phyloP scores from a whole-genome alignment of 1,140 invertebrate genomes.

The Leptopilina boulardi region DNA sequence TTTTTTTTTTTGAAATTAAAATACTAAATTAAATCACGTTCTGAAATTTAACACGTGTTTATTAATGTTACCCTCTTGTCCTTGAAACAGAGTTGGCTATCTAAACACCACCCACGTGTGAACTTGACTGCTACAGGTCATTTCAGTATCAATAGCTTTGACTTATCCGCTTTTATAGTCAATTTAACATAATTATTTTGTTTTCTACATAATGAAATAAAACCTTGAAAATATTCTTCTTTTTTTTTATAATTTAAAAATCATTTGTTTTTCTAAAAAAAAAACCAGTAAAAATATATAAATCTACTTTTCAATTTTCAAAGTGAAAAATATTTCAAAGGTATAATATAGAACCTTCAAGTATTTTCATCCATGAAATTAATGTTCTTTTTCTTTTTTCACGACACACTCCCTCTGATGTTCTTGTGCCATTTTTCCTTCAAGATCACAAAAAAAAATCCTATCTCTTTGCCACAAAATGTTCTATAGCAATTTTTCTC shows the following conservation, averaged over 20 bases:
- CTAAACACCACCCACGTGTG: conserved; percentile 21
- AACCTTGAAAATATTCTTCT: neutral
- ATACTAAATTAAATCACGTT: neutral
- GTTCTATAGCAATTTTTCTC: neutral
- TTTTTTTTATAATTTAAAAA: neutral
- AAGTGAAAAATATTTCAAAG: neutral
- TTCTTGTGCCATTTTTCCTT: neutral
- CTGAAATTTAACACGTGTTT: conserved; percentile 19
- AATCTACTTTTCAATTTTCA: neutral
- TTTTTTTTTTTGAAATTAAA: neutral
- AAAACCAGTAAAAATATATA: neutral
- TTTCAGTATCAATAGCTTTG: conserved; percentile 1
- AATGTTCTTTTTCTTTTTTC: neutral
- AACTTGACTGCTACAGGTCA: conserved; percentile 27
- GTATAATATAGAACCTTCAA: conserved; percentile 20
- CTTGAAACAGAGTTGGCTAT: conserved; percentile 13
- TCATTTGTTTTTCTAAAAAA: neutral
- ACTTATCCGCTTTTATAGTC: neutral
- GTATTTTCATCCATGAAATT: neutral
- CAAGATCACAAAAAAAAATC: neutral
- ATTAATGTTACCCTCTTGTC: conserved; percentile 23
- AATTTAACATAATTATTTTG: neutral
- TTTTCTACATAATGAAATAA: neutral
- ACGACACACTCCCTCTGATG: neutral
- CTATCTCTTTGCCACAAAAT: neutral